Evolutionary conservation across 2,797 vertebrate species (phyloP).

Genomic region (Smutsia gigantea): DNA sequence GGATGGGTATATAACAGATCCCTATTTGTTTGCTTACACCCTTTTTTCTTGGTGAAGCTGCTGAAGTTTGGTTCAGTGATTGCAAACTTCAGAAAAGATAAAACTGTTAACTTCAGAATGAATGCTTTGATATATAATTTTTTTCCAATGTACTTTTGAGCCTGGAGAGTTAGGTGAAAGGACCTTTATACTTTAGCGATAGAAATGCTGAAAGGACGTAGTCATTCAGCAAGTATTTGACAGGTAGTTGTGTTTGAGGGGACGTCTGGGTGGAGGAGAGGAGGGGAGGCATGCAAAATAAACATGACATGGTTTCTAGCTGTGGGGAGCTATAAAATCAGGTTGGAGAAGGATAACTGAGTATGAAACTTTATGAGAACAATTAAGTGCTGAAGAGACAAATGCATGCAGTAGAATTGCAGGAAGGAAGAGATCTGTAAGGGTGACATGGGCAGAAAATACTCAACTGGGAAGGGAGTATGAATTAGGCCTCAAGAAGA

Average conservation of each 20-base stretch:
- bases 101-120: slow-evolving; percentile 70
- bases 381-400: background rate
- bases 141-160: slow-evolving; percentile 65
- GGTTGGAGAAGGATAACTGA: slow-evolving; percentile 10
- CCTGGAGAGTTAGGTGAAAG: slow-evolving; percentile 57
- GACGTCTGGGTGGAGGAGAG: background rate
- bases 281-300: background rate
- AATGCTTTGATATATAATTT: slow-evolving; percentile 60
- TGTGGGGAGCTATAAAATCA: slow-evolving; percentile 37
- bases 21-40: slow-evolving; percentile 43
- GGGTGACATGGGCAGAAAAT: background rate
- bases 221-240: slow-evolving; percentile 52
- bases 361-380: slow-evolving; percentile 11
- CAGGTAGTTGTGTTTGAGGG: slow-evolving; percentile 42
- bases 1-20: slow-evolving; percentile 11
- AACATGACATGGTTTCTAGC: slow-evolving; percentile 18
- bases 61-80: slow-evolving; percentile 62
- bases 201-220: slow-evolving; percentile 51
- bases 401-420: background rate
- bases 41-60: slow-evolving; percentile 30
- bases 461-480: background rate
- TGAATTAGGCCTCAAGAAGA: background rate
- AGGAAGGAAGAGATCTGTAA: background rate
- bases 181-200: background rate
- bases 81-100: slow-evolving; percentile 53